These are phyloP conservation scores for Eucriotettix oculatus DNA, from an alignment of 2,888 invertebrate genomes.

Conservation along the genomic window DNA sequence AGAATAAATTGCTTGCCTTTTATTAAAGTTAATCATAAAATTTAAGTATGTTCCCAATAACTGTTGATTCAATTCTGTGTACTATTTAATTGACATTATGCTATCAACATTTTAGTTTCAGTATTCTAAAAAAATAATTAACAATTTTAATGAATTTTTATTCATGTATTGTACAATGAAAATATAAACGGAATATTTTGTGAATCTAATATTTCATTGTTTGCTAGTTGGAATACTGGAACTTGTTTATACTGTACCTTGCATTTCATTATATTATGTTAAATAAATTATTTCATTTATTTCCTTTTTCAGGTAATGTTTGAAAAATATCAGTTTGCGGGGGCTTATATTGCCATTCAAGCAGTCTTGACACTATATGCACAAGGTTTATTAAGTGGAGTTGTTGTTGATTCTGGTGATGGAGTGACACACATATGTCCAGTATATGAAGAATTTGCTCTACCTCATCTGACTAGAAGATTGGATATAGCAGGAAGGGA, in stretches of 20 bases:
- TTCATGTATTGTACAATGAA: no score
- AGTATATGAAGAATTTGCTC: slow-evolving; percentile 90
- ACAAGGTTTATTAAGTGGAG: slow-evolving; percentile 91
- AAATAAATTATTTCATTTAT: not conserved
- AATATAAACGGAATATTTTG: no score
- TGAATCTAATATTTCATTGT: no score
- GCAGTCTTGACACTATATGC: slow-evolving; percentile 92
- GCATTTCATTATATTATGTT: not conserved
- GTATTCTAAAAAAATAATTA: no score
- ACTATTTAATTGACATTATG: no score
- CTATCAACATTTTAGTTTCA: no score
- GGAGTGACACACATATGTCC: slow-evolving; percentile 99
- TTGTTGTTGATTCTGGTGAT: slow-evolving; percentile 97
- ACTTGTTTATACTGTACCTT: not conserved
- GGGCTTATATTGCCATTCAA: slow-evolving; percentile 89
- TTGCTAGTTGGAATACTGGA: not conserved
- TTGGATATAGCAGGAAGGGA: slow-evolving; percentile 96
- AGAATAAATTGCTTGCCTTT: no score
- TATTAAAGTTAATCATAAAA: no score
- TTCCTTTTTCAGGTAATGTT: slow-evolving; percentile 68
- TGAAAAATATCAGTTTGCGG: slow-evolving; percentile 88
- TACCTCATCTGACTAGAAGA: slow-evolving; percentile 86
- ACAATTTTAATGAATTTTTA: no score
- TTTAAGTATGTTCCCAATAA: no score
- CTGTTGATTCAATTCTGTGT: no score